These are phyloP conservation scores for Drosophila tropicalis DNA, from an alignment of 1,140 invertebrate species.

Conservation along the genomic window DNA sequence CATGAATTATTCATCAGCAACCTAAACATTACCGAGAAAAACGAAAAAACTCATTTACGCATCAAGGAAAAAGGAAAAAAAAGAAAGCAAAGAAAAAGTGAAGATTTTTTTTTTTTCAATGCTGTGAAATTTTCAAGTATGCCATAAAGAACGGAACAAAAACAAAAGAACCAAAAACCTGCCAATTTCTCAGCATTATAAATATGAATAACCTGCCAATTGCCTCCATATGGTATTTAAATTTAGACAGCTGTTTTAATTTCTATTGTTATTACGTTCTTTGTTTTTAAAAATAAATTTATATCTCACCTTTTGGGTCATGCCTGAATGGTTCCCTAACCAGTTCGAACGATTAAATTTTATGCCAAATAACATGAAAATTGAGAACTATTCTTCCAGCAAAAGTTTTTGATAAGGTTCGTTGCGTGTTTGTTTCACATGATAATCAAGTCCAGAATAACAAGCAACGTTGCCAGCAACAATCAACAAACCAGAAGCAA, in stretches of 20 bases:
- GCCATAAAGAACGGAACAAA: not conserved
- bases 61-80: constrained; percentile 4
- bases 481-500: not conserved
- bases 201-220: constrained; percentile 6
- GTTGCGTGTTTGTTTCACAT: constrained; percentile 51
- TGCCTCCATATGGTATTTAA: constrained; percentile 14
- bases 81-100: not conserved
- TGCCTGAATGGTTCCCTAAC: constrained; percentile 5
- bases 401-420: constrained; percentile 40
- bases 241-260: constrained; percentile 10
- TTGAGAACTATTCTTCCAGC: constrained; percentile 19
- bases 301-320: constrained; percentile 5
- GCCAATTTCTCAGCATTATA: constrained; percentile 14
- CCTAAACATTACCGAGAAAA: constrained; percentile 19
- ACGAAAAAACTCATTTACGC: constrained; percentile 64
- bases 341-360: constrained; percentile 33
- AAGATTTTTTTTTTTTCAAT: not conserved
- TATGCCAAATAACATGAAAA: constrained; percentile 17
- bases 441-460: constrained; percentile 50
- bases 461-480: constrained; percentile 12
- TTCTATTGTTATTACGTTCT: not conserved
- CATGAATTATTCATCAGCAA: constrained; percentile 62
- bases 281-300: not conserved
- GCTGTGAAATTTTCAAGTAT: not conserved
- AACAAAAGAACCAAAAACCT: constrained; percentile 15